Conservation (phyloP, 1,140 invertebrate species). For the Frieseomelitta varia region DNA sequence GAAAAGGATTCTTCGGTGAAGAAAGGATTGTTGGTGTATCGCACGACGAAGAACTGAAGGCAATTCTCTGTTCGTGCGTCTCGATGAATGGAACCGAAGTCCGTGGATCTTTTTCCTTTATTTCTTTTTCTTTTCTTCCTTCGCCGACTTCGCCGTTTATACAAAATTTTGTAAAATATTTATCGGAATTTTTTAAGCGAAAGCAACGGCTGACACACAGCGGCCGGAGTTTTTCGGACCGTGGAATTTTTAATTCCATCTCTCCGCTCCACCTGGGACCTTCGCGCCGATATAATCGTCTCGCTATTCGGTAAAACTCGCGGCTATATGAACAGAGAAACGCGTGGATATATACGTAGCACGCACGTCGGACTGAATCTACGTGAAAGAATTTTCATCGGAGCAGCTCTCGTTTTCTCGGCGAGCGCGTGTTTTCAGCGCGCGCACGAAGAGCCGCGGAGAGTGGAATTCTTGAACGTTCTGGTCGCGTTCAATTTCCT, state of each 20-base stretch:
- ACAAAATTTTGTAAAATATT: background rate
- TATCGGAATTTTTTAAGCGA: background rate
- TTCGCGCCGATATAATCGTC: background rate
- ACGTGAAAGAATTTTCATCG: conserved; percentile 7
- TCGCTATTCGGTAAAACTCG: background rate
- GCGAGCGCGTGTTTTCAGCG: background rate
- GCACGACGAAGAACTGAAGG: background rate
- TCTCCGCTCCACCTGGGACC: background rate
- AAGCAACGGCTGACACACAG: background rate
- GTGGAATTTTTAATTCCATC: background rate
- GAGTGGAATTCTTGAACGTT: background rate
- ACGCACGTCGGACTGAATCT: background rate
- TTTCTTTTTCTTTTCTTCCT: too few relatives aligned
- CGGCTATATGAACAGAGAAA: background rate
- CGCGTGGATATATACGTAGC: background rate
- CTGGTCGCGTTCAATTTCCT: conserved; percentile 48
- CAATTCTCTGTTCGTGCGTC: background rate
- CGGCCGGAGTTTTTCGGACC: background rate
- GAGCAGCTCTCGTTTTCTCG: background rate
- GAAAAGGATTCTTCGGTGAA: background rate
- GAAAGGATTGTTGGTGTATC: conserved; percentile 2
- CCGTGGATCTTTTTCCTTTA: background rate
- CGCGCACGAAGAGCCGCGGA: background rate
- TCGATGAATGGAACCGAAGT: background rate
- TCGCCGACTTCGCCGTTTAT: background rate